Base-by-base conservation (phyloP, 35 echinoderm and acorn worm genomes). In the Eucidaris tribuloides region DNA sequence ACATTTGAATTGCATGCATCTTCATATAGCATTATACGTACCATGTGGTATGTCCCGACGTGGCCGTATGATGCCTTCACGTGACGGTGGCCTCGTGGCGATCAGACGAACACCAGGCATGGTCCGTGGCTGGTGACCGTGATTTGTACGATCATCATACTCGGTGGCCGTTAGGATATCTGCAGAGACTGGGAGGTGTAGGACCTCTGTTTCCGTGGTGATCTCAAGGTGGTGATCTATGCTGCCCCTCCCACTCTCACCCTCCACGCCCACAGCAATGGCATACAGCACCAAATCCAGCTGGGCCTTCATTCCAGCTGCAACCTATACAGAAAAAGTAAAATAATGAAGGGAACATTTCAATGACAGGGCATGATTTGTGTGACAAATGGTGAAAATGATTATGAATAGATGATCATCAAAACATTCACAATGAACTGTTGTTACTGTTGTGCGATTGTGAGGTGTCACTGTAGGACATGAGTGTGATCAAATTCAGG, bases 141-240 rank as follows among this genome's bases (percentile, higher is more conserved):
- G 86, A 32, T 87, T 46, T 39, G 81, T 86, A n/a, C 46, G 74
- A 24, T 93, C 95, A 87, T 98, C 90, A 39, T 98, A 90, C 62
- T 90, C 82, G 37, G 92, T 49, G 20, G 89, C 95, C 36, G 95
- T 98, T 42, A 98, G 76, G 46, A 96, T 85, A 88, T 92, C 62
- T 66, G 94, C 94, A 24, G 94, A 85, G 42, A 97, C 89, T 2
- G 94, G 94, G 7, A 92, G 65, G 62, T 80, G 92, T 14, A 97
- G 76, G 42, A 81, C 71, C 18, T 97, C 89, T 7, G 63, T 92
- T 63, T 92, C 94, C 15, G 94, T 91, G 76, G 79, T 89, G 62
- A 97, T 89, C 49, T 97, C 94, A 3, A 97, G 45, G 63, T 97
- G 94, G 79, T 97, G 94, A 36, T 76, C 94, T 9, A 97, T 92